Evolutionary conservation across 2,888 invertebrate species (phyloP), one percentile per base, ranked within the genome.

Genomic region (Cantharis rustica): DNA sequence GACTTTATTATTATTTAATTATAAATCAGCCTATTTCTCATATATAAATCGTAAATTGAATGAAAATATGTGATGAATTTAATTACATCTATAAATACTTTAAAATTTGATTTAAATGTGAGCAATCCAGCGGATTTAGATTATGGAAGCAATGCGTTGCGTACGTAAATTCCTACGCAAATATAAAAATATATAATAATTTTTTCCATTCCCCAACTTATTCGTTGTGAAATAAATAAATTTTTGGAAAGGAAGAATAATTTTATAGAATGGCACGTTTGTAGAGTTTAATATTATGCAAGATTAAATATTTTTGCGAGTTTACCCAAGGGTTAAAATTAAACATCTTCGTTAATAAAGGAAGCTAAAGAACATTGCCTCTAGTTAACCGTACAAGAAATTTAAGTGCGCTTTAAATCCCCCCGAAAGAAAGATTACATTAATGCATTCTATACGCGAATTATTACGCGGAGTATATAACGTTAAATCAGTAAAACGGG

Each of bases 401-500:
- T 77, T 74, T 74, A 75, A 77, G 77, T 77, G 74, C 74, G 62
- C 26, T 61, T 68, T 73, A 71, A 66, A 71, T 76, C 76, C 74
- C 76, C 75, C 68, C n/a, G 69, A 68, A 74, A 74, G 77, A 76
- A 76, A 77, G 77, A 77, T 77, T 78, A 78, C 75, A 75, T 75
- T 78, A 78, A 78, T 78, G 78, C 73, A 78, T 78, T 78, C 75
- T 78, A 78, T 75, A 73, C 73, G 78, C 73, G 78, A 78, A 73
- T 78, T 78, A 78, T 78, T 78, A 75, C 78, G 69, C 71, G 47
- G 68, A 73, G 78, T 75, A 71, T 75, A 75, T 75, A 75, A 78
- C 75, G 75, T 75, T 78, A 78, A 78, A 78, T 78, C 78, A 78
- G 78, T 77, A 77, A 75, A 77, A 77, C 78, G 75, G 75, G 72